Percentiles rank a stretch among this genome's conserved stretches.
phyloP scores from a whole-genome alignment of 2,888 invertebrate species.

The Sericinus montela region DNA sequence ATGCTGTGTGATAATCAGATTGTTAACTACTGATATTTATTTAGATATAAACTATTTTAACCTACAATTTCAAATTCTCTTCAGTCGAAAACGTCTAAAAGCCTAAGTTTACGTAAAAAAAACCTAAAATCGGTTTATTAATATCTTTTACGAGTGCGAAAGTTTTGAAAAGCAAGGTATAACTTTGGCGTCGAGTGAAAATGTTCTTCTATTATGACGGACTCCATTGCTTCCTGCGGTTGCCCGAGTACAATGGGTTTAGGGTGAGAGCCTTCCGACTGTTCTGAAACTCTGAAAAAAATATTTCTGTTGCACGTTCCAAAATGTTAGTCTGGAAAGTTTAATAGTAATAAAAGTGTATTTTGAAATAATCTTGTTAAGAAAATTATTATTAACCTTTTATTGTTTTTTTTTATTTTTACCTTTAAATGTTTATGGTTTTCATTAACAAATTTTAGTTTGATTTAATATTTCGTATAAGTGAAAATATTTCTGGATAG shows the following conservation, averaged over 20 bases:
- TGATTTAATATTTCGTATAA: too few relatives aligned
- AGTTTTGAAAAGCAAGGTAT: not conserved
- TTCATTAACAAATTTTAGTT: too few relatives aligned
- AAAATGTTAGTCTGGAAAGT: conserved; percentile 3
- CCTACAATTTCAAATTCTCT: too few relatives aligned
- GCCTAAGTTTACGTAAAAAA: too few relatives aligned
- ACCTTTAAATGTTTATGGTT: too few relatives aligned
- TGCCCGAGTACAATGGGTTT: not conserved
- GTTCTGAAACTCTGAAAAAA: not conserved
- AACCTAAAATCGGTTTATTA: conserved; percentile 3
- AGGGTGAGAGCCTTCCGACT: not conserved
- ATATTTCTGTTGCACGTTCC: conserved; percentile 5
- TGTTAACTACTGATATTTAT: too few relatives aligned
- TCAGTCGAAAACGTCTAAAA: too few relatives aligned
- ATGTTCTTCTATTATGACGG: conserved; percentile 6
- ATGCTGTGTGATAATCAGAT: too few relatives aligned
- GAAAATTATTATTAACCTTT: too few relatives aligned
- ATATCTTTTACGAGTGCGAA: conserved; percentile 4
- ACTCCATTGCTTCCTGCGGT: not conserved
- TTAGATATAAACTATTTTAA: too few relatives aligned
- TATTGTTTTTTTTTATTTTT: too few relatives aligned
- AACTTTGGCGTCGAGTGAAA: not conserved
- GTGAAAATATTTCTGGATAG: too few relatives aligned
- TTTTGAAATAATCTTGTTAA: not conserved
- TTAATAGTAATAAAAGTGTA: not conserved